Evolutionary conservation across 2,113 vertebrate species (phyloP).

Genomic region (Cochlearius cochlearius): DNA sequence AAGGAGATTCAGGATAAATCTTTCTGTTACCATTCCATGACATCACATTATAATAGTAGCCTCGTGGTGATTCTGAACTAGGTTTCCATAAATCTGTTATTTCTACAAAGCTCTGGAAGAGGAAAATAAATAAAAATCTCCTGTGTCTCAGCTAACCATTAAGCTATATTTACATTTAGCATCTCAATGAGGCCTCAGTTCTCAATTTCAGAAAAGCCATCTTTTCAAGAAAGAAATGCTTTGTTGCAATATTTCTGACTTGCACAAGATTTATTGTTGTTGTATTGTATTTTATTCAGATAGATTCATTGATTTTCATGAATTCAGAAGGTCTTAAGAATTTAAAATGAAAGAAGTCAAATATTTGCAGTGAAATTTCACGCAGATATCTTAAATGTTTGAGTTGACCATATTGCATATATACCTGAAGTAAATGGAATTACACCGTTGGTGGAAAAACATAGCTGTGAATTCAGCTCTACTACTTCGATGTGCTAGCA

Average conservation of each 20-base stretch:
- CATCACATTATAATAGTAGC: background rate
- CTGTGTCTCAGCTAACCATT: background rate
- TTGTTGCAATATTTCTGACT: background rate
- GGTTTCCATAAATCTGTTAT: background rate
- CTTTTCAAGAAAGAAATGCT: background rate
- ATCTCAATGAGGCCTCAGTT: background rate
- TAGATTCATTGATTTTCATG: background rate
- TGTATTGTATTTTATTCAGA: background rate
- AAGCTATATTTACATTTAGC: background rate
- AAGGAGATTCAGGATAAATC: background rate
- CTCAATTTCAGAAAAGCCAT: background rate
- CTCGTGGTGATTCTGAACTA: background rate
- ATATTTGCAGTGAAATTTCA: background rate
- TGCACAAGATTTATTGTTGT: background rate
- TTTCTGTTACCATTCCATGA: background rate
- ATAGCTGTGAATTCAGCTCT: background rate
- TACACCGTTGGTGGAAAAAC: background rate
- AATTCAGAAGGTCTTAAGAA: background rate
- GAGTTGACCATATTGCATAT: background rate
- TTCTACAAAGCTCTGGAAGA: background rate
- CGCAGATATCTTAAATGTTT: background rate
- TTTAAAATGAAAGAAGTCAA: background rate
- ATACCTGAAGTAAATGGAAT: background rate
- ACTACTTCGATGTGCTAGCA: accelerated
- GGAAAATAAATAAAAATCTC: background rate